phyloP scores from a whole-genome alignment of 1,140 invertebrate species.

The Riptortus pedestris region DNA sequence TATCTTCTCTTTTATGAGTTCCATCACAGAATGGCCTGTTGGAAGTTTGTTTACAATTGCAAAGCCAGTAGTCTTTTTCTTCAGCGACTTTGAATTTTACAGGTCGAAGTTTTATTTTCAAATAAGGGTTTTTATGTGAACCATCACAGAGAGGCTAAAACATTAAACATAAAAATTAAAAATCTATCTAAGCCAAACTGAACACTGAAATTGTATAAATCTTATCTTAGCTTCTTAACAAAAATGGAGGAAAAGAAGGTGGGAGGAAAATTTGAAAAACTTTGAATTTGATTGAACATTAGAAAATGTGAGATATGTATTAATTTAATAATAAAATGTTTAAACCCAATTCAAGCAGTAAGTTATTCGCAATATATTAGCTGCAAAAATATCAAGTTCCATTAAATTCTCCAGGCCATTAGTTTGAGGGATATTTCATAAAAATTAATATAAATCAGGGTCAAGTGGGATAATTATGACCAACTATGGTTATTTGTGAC shows the following conservation, averaged over 20 bases:
- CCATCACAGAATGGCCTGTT: conserved; percentile 97
- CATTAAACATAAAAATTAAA: conserved; percentile 21
- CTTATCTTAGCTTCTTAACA: background rate
- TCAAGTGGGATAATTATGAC: too few species aligned
- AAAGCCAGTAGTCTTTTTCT: conserved; percentile 92
- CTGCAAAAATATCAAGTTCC: too few species aligned
- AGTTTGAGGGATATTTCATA: too few species aligned
- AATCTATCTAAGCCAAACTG: background rate
- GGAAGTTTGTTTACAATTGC: conserved; percentile 94
- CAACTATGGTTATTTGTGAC: too few species aligned
- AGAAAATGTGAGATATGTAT: too few species aligned
- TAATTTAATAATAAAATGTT: too few species aligned
- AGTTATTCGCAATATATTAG: too few species aligned
- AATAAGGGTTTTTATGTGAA: conserved; percentile 64
- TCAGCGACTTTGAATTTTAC: conserved; percentile 73
- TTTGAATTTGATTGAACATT: too few species aligned
- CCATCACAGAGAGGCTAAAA: conserved; percentile 87
- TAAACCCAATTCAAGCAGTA: too few species aligned
- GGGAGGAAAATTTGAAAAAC: too few species aligned
- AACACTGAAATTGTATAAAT: background rate
- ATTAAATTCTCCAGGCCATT: too few species aligned
- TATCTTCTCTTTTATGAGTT: conserved; percentile 64
- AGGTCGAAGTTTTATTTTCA: conserved; percentile 54
- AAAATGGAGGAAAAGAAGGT: background rate
- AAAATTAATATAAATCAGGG: too few species aligned